Base-by-base conservation (phyloP, 2,113 vertebrate genomes). In the Salvelinus fontinalis region DNA sequence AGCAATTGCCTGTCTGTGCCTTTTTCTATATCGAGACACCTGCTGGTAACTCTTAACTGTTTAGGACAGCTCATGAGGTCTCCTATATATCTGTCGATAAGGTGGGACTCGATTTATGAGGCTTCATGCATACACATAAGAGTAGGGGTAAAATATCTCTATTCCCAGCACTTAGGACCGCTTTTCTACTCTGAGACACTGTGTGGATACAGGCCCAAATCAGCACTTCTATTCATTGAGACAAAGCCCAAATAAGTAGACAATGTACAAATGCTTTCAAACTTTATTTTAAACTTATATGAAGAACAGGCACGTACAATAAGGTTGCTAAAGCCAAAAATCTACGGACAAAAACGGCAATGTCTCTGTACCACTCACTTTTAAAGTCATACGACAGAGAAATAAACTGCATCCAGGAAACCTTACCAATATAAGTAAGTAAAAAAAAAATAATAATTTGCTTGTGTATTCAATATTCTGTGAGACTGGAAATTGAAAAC, bases 261-360 rank as follows among this genome's bases (percentile, higher is more conserved):
- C 69, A 31, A 51, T 72, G 9, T 82, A 79, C 81, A 85, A 85
- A 85, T 82, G 75, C 66, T 66, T 75, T 82, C 31, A 69, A 72
- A 67, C 67, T 75, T 86, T 83, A 83, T 85, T 82, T 81, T 67
- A 54, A 75, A 51, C 54, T 29, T 78, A 70, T 72, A 59, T 71
- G 72, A 70, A 75, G 65, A 74, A 81, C 81, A 85, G 79, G 64
- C 31, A 73, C 49, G 73, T 54, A 54, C 71, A 79, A 64, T 67
- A 73, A 39, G 18, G 62, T 62, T 70, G 78, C 57, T 79, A 39
- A 79, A 70, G 73, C 72, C 68, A 29, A 66, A 75, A 20, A 80
- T 67, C 62, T 59, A 75, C 14, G 67, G 24, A 81, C 74, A 76
- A 70, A 83, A 75, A 75, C 16, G 3, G 70, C 26, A 57, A 70